A percentile compares a stretch with the other conserved stretches of the same genome.
phyloP scores from a whole-genome alignment of 1,140 invertebrate species.

The Diabrotica virgifera region DNA sequence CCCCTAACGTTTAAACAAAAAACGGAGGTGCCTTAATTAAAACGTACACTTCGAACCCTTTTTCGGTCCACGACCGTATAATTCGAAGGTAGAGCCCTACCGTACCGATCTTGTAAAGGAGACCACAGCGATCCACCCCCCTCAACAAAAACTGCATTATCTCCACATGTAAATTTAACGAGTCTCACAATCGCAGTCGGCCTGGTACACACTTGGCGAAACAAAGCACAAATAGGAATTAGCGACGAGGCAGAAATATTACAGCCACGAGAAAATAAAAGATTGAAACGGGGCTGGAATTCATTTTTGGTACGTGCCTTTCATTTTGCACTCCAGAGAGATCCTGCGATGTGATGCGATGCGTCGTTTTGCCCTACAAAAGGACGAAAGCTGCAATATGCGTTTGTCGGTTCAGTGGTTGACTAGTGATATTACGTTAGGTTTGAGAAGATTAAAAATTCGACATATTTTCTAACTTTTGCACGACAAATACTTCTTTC shows the following conservation, averaged over 20 bases:
- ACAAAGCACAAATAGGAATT: slow-evolving; percentile 28
- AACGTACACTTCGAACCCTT: not conserved
- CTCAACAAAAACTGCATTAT: slow-evolving; percentile 22
- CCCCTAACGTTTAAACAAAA: too few relatives aligned
- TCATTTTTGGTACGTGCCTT: slow-evolving; percentile 16
- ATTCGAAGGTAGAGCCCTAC: too few relatives aligned
- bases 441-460: not conserved
- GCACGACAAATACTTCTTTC: not conserved
- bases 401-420: not conserved
- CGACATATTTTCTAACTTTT: not conserved
- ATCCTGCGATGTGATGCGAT: not conserved
- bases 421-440: not conserved
- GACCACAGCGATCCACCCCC: not conserved
- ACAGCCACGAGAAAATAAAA: slow-evolving; percentile 22
- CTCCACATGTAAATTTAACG: slow-evolving; percentile 18
- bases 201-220: slow-evolving; percentile 16
- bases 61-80: too few relatives aligned
- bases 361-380: slow-evolving; percentile 6
- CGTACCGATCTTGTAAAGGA: not conserved
- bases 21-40: slow-evolving; percentile 3
- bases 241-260: slow-evolving; percentile 23
- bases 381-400: not conserved
- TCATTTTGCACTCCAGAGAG: slow-evolving; percentile 7
- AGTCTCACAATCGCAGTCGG: slow-evolving; percentile 10
- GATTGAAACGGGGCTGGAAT: slow-evolving; percentile 25